Conservation (phyloP, 2,888 invertebrate genomes). For the Perizoma affinitatum region DNA sequence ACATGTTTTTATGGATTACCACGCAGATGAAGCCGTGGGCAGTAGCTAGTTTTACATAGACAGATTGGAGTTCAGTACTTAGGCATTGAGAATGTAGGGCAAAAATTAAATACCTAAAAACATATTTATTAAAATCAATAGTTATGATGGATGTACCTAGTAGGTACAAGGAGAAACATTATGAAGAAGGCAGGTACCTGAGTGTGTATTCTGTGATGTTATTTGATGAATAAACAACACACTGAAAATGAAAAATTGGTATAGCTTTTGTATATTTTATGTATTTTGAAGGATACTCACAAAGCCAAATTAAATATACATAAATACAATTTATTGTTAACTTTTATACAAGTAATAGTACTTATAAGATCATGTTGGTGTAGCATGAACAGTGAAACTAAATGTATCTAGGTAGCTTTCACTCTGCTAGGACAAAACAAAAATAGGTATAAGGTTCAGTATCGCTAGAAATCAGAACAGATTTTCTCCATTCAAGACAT, state of each 20-base stretch:
- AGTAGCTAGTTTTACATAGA: too few relatives aligned
- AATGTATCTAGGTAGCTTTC: conserved; percentile 63
- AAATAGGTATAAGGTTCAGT: conserved; percentile 62
- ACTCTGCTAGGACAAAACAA: conserved; percentile 61
- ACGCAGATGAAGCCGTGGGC: too few relatives aligned
- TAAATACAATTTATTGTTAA: conserved; percentile 82
- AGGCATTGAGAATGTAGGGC: too few relatives aligned
- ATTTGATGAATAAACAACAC: neutral
- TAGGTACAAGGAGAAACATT: conserved; percentile 2
- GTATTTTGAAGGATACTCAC: conserved; percentile 82
- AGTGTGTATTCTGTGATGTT: neutral
- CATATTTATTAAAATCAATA: too few relatives aligned
- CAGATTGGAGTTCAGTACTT: too few relatives aligned
- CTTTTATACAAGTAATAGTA: conserved; percentile 75
- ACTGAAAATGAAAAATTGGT: conserved; percentile 76
- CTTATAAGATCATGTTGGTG: conserved; percentile 60
- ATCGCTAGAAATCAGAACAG: conserved; percentile 75
- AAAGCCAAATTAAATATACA: conserved; percentile 84
- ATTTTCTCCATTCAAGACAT: conserved; percentile 57
- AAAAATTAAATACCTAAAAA: too few relatives aligned
- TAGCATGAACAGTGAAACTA: conserved; percentile 60
- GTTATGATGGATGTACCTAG: too few relatives aligned
- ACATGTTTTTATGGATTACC: too few relatives aligned
- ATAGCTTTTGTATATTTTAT: conserved; percentile 79
- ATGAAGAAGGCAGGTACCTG: conserved; percentile 3